A percentile compares a stretch with the other conserved stretches of the same genome.
Conservation (phyloP, 2,797 vertebrate genomes). For the Tragelaphus eurycerus region DNA sequence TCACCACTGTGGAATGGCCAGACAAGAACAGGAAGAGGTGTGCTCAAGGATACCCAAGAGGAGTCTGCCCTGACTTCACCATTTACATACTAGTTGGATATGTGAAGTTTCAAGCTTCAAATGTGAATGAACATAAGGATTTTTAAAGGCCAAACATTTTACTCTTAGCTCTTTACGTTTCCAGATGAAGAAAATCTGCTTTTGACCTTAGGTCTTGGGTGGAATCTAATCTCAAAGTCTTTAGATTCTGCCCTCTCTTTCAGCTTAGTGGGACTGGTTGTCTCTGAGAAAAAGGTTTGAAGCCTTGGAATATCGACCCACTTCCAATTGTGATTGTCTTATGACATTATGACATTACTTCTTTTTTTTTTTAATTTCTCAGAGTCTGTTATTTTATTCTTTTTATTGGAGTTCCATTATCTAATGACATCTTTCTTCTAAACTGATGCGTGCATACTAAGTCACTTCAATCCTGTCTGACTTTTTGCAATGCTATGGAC, state of each 20-base stretch:
- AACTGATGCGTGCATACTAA: not conserved
- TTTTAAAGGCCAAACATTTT: not conserved
- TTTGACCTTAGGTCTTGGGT: not conserved
- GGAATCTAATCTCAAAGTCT: not conserved
- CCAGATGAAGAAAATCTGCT: not conserved
- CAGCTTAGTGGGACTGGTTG: no score
- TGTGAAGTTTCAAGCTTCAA: not conserved
- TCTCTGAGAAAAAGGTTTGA: not conserved
- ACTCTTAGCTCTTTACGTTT: not conserved
- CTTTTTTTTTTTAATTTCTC: not conserved
- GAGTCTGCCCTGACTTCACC: not conserved
- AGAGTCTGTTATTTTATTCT: not conserved
- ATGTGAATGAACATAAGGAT: not conserved
- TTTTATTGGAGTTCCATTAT: not conserved
- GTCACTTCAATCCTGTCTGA: not conserved
- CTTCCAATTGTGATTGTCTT: not conserved
- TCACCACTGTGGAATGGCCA: not conserved
- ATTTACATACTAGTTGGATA: not conserved
- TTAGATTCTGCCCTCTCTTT: not conserved
- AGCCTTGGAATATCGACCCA: not conserved
- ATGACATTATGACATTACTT: not conserved
- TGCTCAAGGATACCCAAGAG: not conserved
- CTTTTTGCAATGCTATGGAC: not conserved
- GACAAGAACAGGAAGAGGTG: accelerated
- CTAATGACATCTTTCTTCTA: not conserved